phyloP scores from a whole-genome alignment of 1,140 invertebrate genomes.

The Dolichoris vasculosae region DNA sequence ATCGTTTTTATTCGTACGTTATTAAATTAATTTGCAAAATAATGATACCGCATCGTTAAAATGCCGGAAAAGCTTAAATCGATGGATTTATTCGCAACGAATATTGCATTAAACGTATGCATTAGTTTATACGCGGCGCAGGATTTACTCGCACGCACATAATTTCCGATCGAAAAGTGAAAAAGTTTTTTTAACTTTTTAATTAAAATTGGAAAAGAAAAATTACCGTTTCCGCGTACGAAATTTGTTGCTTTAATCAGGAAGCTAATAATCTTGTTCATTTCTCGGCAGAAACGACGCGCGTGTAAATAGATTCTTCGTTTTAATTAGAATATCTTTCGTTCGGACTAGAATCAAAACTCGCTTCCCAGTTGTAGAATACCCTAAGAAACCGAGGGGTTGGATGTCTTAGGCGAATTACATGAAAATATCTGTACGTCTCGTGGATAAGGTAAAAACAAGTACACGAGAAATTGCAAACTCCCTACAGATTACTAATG shows the following conservation, averaged over 20 bases:
- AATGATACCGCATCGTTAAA: too few species aligned
- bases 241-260: neutral
- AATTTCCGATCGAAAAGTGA: neutral
- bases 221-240: neutral
- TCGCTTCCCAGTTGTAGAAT: neutral
- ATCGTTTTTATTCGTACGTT: too few species aligned
- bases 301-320: neutral
- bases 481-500: conserved; percentile 77
- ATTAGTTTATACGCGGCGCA: neutral
- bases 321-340: neutral
- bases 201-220: neutral
- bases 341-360: neutral
- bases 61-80: too few species aligned
- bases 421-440: neutral
- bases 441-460: neutral
- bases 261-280: neutral
- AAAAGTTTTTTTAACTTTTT: neutral
- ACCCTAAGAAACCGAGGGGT: neutral
- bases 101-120: too few species aligned
- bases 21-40: too few species aligned
- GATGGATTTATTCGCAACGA: too few species aligned
- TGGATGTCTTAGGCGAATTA: neutral
- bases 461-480: neutral
- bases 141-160: neutral
- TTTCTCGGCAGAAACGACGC: neutral